Evolutionary conservation across 2,888 invertebrate genomes (phyloP), one percentile per base, ranked within the genome.

Genomic region (Cosmopolites sordidus): DNA sequence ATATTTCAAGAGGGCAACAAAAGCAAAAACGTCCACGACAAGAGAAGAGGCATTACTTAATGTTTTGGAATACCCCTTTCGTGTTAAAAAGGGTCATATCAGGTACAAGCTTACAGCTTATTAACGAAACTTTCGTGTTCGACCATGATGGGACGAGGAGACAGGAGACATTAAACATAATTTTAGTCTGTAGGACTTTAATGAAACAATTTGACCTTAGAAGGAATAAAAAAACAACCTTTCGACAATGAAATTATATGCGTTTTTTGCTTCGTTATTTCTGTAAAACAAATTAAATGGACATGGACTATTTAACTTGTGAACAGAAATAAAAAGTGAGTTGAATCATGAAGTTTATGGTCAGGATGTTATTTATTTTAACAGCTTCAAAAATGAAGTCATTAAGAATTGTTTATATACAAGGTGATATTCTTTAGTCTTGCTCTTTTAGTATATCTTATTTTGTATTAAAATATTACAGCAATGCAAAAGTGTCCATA

Each of bases 31-130:
- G 37, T 16, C 45, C 3, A 18, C 42, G 39, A 42, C 41, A 46
- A 33, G 29, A 44, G 30, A 55, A 48, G 44, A 47, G 44, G 46
- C 48, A 55, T 55, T 51, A 55, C 44, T 48, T 55, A 55, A 55
- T 55, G 55, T 48, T 51, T 51, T 27, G 55, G 55, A 55, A 55
- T 47, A 41, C 30, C 50, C 54, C 50, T 38, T 49, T 46, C 43
- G 37, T n/a, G 22, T 17, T 14, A 14, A 33, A 39, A 55, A 38
- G 55, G 55, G 48, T 51, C 48, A 15, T 27, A 33, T 47, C 55
- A 55, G 55, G 55, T 55, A 55, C 18, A 41, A 11, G 40, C 11
- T 6, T 14, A 27, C 27, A 38, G n/a, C 45, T 39, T 43, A 44
- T 50, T 50, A 50, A 44, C 50, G 50, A 43, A 46, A 46, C 18